phyloP scores from a whole-genome alignment of 2,797 vertebrate species.

The Enteromius mattozi region DNA sequence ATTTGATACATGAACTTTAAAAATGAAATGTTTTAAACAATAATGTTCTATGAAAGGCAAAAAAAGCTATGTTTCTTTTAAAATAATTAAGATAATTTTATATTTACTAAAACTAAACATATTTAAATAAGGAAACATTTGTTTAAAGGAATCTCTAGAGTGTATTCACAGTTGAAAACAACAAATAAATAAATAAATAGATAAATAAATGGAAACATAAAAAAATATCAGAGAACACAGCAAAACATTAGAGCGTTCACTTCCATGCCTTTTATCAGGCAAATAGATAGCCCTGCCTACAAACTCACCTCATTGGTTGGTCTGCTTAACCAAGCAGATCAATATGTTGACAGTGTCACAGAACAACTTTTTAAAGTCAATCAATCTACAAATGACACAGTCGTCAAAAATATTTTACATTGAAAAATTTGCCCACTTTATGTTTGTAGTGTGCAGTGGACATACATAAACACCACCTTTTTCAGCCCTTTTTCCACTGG shows the following conservation, averaged over 20 bases:
- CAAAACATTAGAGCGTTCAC: neutral
- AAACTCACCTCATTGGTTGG: neutral
- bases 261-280: neutral
- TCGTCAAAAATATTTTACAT: neutral
- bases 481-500: neutral
- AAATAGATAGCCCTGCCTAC: neutral
- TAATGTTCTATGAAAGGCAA: neutral
- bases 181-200: neutral
- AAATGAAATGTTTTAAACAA: neutral
- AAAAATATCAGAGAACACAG: neutral
- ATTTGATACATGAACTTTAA: neutral
- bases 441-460: neutral
- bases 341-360: neutral
- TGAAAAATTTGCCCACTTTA: neutral
- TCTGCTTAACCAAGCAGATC: neutral
- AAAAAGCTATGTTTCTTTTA: neutral
- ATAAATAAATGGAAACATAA: neutral
- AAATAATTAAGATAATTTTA: neutral
- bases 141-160: neutral
- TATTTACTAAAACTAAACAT: neutral
- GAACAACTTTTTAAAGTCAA: neutral
- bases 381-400: neutral
- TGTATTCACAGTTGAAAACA: neutral
- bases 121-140: neutral
- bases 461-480: neutral